Conservation (phyloP, 2,113 vertebrate species). For the Scartelaos histophorus region DNA sequence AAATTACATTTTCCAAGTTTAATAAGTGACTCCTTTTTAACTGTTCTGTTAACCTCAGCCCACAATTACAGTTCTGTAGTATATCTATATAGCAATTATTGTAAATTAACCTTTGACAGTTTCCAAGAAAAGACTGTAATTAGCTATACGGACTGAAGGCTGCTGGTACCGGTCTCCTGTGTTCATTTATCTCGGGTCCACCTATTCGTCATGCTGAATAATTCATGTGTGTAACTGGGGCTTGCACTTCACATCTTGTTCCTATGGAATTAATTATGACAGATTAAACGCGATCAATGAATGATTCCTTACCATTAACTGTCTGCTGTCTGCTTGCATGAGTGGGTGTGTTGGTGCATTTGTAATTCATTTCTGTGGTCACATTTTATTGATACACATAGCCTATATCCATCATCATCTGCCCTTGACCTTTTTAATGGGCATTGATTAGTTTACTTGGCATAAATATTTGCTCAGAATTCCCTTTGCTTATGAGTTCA, state of each 20-base stretch:
- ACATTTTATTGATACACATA: constrained; percentile 65
- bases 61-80: constrained; percentile 41
- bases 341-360: constrained; percentile 27
- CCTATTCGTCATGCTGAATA: constrained; percentile 65
- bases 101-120: constrained; percentile 57
- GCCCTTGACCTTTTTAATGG: constrained; percentile 75
- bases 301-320: constrained; percentile 63
- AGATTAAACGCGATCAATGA: constrained; percentile 70
- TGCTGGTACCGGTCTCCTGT: constrained; percentile 53
- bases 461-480: constrained; percentile 69
- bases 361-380: constrained; percentile 62
- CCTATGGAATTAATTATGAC: constrained; percentile 76
- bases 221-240: constrained; percentile 69
- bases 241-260: constrained; percentile 63
- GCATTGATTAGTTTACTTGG: constrained; percentile 71
- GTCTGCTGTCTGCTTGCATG: constrained; percentile 9
- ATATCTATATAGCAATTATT: constrained; percentile 31
- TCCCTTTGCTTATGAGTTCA: constrained; percentile 38
- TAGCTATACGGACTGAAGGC: constrained; percentile 44
- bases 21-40: constrained; percentile 25
- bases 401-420: constrained; percentile 67
- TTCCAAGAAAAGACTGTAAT: constrained; percentile 69
- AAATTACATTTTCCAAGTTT: constrained; percentile 29
- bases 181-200: constrained; percentile 65
- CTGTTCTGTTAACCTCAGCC: constrained; percentile 34